A percentile compares a stretch with the other conserved stretches of the same genome.
Evolutionary conservation across 2,888 invertebrate species (phyloP).

Genomic region (Danaus chrysippus): DNA sequence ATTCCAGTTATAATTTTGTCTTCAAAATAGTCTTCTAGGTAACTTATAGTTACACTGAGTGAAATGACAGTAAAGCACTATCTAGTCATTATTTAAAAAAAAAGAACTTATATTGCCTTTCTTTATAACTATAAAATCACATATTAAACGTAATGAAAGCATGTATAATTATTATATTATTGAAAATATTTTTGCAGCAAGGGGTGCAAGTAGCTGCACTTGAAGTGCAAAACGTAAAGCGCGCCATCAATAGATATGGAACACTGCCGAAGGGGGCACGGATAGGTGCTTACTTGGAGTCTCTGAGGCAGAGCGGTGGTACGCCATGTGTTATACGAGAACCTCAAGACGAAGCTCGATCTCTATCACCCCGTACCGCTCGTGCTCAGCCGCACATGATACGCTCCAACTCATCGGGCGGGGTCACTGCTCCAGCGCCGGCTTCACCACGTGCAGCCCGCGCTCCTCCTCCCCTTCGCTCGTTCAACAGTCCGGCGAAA

Average conservation of each 20-base stretch:
- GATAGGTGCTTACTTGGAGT: constrained; percentile 97
- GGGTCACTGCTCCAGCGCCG: constrained; percentile 82
- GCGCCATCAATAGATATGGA: constrained; percentile 96
- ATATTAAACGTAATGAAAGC: background rate
- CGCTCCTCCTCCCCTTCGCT: constrained; percentile 67
- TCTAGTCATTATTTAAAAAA: too few relatives aligned
- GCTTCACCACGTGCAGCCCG: constrained; percentile 63
- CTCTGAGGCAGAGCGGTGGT: constrained; percentile 87
- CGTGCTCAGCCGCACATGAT: constrained; percentile 90
- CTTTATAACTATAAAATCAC: too few relatives aligned
- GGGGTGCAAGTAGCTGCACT: constrained; percentile 93
- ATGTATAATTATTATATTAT: background rate
- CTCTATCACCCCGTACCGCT: constrained; percentile 83
- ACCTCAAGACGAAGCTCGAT: constrained; percentile 67
- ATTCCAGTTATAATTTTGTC: too few relatives aligned
- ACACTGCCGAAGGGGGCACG: constrained; percentile 97
- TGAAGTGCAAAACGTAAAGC: constrained; percentile 96
- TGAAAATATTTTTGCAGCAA: constrained; percentile 38
- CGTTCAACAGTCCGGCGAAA: constrained; percentile 84
- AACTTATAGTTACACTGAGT: too few relatives aligned
- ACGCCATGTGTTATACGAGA: constrained; percentile 69
- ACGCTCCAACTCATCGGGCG: constrained; percentile 92
- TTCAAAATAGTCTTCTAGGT: too few relatives aligned
- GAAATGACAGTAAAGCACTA: too few relatives aligned
- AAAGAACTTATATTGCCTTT: too few relatives aligned